Evolutionary conservation across 2,888 invertebrate species (phyloP).

Genomic region (Charanyca ferruginea): DNA sequence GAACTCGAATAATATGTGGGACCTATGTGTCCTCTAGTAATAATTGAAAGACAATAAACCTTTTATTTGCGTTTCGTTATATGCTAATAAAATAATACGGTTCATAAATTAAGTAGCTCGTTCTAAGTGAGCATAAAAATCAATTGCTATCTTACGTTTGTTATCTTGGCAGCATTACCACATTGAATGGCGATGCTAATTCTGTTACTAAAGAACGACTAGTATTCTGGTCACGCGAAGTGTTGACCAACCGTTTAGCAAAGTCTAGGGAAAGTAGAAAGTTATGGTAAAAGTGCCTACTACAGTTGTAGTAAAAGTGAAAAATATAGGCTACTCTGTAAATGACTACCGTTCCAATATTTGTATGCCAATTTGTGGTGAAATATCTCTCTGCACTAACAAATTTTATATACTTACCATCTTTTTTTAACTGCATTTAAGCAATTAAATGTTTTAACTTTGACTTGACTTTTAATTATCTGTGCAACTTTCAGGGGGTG

Average conservation of each 20-base stretch:
- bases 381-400: no score
- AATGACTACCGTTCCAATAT: no score
- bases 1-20: no score
- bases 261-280: slow-evolving; percentile 6
- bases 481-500: no score
- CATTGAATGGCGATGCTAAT: slow-evolving; percentile 53
- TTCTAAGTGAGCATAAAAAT: slow-evolving; percentile 30
- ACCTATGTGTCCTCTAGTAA: background rate
- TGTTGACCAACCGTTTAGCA: slow-evolving; percentile 29
- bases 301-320: background rate
- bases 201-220: slow-evolving; percentile 34
- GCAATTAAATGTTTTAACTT: no score
- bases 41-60: background rate
- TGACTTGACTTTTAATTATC: no score
- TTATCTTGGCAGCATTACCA: slow-evolving; percentile 32
- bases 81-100: background rate
- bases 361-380: no score
- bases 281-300: no score
- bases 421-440: no score
- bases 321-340: no score
- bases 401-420: no score
- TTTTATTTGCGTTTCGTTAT: background rate
- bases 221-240: slow-evolving; percentile 47
- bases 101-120: background rate
- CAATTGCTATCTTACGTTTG: slow-evolving; percentile 34